These are phyloP conservation scores for Diglossa brunneiventris DNA, from an alignment of 2,113 vertebrate genomes.

Conservation along the genomic window DNA sequence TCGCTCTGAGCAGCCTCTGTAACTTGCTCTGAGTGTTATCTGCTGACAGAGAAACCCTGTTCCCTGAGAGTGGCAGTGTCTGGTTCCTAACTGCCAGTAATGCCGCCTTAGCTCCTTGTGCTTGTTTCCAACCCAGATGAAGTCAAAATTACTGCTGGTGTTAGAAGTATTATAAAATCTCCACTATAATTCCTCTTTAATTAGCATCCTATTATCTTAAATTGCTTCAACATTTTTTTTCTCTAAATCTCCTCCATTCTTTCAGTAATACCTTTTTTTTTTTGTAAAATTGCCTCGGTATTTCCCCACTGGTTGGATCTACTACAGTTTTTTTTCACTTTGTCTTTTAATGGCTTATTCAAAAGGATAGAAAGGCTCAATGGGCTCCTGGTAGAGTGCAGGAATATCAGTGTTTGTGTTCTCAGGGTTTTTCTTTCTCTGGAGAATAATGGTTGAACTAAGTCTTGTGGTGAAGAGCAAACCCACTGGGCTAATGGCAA, in stretches of 20 bases:
- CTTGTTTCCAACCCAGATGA: not conserved
- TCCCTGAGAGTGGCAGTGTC: not conserved
- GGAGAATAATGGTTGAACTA: constrained; percentile 22
- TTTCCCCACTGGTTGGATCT: not conserved
- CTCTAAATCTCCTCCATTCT: not conserved
- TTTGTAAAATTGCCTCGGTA: not conserved
- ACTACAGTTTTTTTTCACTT: not conserved
- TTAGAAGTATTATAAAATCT: not conserved
- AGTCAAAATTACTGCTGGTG: not conserved
- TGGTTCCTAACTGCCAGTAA: not conserved
- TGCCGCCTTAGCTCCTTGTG: not conserved
- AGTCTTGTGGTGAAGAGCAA: constrained; percentile 27
- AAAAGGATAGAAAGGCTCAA: constrained; percentile 6
- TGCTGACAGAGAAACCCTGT: not conserved
- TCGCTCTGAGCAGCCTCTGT: not conserved
- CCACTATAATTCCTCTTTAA: constrained; percentile 48
- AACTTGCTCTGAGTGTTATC: not conserved
- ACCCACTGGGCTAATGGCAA: constrained; percentile 19
- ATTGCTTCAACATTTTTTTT: not conserved
- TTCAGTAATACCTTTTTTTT: not conserved
- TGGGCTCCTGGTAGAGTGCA: not conserved
- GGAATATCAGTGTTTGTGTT: constrained; percentile 12
- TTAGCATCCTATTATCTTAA: constrained; percentile 43
- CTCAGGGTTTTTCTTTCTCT: constrained; percentile 22
- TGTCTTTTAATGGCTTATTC: constrained; percentile 30